These are phyloP conservation scores for Drosophila mulleri DNA, from an alignment of 2,888 invertebrate species.

Conservation along the genomic window DNA sequence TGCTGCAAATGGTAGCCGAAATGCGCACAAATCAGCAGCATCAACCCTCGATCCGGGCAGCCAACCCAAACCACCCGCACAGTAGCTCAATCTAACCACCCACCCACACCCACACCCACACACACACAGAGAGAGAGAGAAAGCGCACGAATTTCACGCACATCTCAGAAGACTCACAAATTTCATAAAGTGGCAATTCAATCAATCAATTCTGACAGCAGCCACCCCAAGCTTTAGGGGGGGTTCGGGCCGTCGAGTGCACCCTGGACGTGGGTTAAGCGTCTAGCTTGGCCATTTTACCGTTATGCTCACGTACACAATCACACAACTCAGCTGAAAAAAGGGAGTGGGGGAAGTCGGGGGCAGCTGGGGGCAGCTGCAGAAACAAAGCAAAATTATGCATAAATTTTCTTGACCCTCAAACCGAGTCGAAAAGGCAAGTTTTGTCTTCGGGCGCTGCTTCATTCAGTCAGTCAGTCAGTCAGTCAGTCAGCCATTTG, in stretches of 20 bases:
- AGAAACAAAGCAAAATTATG: conserved; percentile 61
- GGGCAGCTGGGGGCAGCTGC: background rate
- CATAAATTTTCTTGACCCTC: conserved; percentile 62
- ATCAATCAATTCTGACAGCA: conserved; percentile 84
- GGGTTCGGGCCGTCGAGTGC: background rate
- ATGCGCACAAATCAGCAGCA: conserved; percentile 69
- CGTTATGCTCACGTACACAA: conserved; percentile 83
- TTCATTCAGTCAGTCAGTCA: conserved; percentile 13
- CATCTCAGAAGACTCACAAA: conserved; percentile 84
- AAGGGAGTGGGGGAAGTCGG: background rate
- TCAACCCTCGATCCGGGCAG: conserved; percentile 59
- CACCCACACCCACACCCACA: conserved; percentile 4
- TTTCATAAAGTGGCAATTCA: conserved; percentile 85
- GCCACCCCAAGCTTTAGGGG: conserved; percentile 21
- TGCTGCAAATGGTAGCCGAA: conserved; percentile 76
- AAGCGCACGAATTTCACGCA: conserved; percentile 77
- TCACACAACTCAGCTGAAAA: conserved; percentile 76
- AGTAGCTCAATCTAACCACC: conserved; percentile 11
- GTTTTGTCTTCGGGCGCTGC: conserved; percentile 31
- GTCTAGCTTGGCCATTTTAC: conserved; percentile 64
- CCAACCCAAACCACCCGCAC: conserved; percentile 13
- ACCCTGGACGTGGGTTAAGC: conserved; percentile 19
- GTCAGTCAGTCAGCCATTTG: conserved; percentile 52
- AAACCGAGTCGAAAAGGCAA: conserved; percentile 10
- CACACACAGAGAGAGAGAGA: background rate